Evolutionary conservation across 2,888 invertebrate genomes (phyloP).

Genomic region (Platycheirus rosarum): DNA sequence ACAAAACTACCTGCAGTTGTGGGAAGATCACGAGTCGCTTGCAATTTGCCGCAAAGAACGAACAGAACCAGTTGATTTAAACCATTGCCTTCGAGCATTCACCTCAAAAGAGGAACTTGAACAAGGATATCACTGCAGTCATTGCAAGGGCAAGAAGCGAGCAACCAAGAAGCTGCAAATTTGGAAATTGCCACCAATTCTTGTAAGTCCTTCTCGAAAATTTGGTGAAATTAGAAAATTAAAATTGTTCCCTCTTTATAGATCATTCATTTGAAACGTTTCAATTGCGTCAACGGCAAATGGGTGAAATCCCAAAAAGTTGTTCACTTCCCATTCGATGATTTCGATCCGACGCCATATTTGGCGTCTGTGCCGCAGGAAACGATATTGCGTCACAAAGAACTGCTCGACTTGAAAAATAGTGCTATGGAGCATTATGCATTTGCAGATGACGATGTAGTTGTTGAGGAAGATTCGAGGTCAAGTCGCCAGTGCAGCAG

Average conservation of each 20-base stretch:
- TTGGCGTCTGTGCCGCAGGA: constrained; percentile 91
- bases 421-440: constrained; percentile 74
- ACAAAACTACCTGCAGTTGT: constrained; percentile 84
- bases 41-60: constrained; percentile 87
- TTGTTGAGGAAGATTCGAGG: constrained; percentile 51
- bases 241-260: constrained; percentile 79
- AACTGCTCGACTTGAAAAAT: constrained; percentile 83
- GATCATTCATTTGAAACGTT: constrained; percentile 96
- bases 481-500: constrained; percentile 37
- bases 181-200: constrained; percentile 94
- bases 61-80: constrained; percentile 92
- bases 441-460: constrained; percentile 72
- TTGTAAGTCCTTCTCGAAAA: constrained; percentile 84
- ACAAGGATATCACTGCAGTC: constrained; percentile 92
- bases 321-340: constrained; percentile 92
- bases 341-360: constrained; percentile 94
- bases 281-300: constrained; percentile 94
- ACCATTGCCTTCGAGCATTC: constrained; percentile 93
- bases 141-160: constrained; percentile 91
- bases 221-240: no score
- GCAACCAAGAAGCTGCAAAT: constrained; percentile 96
- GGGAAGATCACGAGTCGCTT: constrained; percentile 90
- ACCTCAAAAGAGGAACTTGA: constrained; percentile 93
- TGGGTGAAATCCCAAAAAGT: constrained; percentile 98
- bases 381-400: constrained; percentile 87